phyloP scores from a whole-genome alignment of 2,113 vertebrate genomes.

The Ictidomys tridecemlineatus region DNA sequence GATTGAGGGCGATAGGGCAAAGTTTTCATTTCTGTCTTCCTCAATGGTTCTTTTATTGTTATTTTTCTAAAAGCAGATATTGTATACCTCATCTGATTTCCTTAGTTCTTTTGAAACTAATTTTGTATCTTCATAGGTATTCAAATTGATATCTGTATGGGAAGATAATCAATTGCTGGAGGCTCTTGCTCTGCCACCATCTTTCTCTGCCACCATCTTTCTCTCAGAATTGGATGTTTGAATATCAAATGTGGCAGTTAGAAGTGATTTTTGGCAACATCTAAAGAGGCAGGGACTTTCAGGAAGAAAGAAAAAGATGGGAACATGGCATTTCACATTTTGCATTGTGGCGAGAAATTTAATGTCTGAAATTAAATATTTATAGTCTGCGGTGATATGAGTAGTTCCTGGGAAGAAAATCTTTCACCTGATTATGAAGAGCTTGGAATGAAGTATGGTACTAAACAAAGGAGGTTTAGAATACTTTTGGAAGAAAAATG shows the following conservation, averaged over 20 bases:
- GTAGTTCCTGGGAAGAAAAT: background rate
- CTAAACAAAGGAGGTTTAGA: background rate
- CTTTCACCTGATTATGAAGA: background rate
- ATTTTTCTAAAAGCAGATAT: background rate
- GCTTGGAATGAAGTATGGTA: background rate
- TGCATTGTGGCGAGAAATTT: background rate
- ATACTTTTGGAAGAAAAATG: conserved; percentile 24
- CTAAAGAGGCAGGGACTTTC: background rate
- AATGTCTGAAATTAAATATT: background rate
- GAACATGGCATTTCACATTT: background rate
- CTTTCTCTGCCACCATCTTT: background rate
- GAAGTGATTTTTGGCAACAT: background rate
- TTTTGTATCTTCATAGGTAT: background rate
- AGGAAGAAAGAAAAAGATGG: background rate
- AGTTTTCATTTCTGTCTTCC: background rate
- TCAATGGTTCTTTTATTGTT: background rate
- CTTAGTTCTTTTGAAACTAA: background rate
- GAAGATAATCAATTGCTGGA: background rate
- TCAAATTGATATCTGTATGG: background rate
- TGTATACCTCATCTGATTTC: background rate
- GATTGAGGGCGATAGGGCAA: background rate
- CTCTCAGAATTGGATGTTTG: background rate
- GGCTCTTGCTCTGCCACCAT: background rate
- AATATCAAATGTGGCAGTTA: background rate
- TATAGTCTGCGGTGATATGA: background rate